Conservation (phyloP, 2,113 vertebrate species). For the Myotis davidii region DNA sequence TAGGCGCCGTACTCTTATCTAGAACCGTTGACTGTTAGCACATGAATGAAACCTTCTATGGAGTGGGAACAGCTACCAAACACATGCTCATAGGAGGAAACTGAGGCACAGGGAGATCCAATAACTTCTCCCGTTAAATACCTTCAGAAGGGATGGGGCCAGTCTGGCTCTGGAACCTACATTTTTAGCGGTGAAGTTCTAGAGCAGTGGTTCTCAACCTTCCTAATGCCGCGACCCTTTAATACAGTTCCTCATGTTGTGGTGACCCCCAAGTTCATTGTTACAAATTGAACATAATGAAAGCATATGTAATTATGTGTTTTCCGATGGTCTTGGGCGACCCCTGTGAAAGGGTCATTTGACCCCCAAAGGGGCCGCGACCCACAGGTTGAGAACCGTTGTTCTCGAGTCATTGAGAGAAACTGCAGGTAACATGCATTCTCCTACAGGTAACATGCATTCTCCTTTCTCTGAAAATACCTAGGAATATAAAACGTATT, state of each 20-base stretch:
- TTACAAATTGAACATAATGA: no score
- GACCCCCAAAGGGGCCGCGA: no score
- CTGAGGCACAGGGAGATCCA: background rate
- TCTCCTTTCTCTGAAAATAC: background rate
- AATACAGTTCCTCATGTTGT: no score
- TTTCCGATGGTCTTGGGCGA: no score
- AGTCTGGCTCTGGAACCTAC: background rate
- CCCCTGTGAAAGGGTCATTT: no score
- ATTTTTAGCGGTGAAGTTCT: background rate
- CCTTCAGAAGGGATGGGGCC: background rate
- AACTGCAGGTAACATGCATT: background rate
- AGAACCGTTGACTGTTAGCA: no score
- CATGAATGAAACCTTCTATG: rapidly evolving
- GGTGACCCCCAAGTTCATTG: no score
- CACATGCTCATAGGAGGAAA: background rate
- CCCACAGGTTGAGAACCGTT: no score
- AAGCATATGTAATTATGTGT: no score
- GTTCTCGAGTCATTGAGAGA: background rate
- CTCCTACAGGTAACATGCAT: no score
- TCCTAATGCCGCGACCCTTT: no score
- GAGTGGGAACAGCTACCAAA: background rate
- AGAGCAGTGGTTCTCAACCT: no score
- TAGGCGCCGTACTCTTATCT: background rate
- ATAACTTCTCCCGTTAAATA: background rate
- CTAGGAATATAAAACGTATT: background rate